Percentiles rank a stretch among this genome's conserved stretches.
Conservation (phyloP, 2,113 vertebrate species). For the Macaca mulatta region DNA sequence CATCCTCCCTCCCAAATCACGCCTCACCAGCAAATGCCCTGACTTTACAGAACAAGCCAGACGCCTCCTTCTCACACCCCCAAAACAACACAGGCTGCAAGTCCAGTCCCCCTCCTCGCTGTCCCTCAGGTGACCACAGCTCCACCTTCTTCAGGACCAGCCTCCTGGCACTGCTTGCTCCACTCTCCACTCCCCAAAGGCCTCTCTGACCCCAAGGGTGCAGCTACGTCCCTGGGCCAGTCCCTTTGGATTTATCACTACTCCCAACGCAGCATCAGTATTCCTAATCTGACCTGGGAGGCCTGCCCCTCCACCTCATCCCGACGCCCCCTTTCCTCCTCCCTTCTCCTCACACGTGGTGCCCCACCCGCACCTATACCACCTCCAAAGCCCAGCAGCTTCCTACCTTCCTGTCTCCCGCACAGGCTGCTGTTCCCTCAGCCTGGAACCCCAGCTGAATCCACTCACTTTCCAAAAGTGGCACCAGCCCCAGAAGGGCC, state of each 20-base stretch:
- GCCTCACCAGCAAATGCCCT: neutral
- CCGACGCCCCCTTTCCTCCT: fast-evolving
- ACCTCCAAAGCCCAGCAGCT: neutral
- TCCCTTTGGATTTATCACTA: neutral
- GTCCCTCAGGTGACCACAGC: neutral
- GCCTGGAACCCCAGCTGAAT: neutral
- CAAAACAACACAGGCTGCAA: neutral
- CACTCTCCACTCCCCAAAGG: neutral
- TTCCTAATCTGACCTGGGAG: neutral
- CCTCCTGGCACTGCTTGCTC: neutral
- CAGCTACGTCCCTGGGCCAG: neutral
- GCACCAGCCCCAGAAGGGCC: fast-evolving
- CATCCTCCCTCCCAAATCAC: too few relatives aligned
- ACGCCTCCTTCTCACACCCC: neutral
- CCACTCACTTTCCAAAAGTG: too few relatives aligned
- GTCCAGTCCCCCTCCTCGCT: neutral
- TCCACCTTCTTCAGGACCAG: neutral
- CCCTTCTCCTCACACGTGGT: fast-evolving
- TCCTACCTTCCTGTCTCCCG: neutral
- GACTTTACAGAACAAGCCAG: neutral
- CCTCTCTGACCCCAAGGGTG: neutral
- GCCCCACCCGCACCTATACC: neutral
- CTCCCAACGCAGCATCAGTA: neutral
- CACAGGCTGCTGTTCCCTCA: neutral
- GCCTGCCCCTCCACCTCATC: neutral